Percentiles rank a stretch among this genome's conserved stretches.
phyloP scores from a whole-genome alignment of 1,140 invertebrate genomes.

The Achatina immaculata region DNA sequence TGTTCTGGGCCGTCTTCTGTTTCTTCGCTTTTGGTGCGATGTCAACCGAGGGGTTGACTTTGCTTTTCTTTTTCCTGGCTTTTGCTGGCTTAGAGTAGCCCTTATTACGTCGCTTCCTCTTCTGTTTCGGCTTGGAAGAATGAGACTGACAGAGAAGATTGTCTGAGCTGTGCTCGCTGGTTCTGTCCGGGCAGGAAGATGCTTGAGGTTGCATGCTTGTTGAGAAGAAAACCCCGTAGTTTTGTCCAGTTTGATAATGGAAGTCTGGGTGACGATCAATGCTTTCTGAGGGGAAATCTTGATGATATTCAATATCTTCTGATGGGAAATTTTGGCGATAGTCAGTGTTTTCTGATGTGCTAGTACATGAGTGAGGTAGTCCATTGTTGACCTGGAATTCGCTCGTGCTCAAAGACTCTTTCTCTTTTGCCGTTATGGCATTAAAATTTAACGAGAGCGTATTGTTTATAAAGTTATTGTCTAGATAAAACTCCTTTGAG shows the following conservation, averaged over 20 bases:
- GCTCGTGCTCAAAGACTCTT: not conserved
- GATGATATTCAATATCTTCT: not conserved
- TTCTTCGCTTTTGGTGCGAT: not conserved
- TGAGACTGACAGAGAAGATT: not conserved
- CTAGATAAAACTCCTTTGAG: not conserved
- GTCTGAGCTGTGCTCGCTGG: not conserved
- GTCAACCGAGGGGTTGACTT: not conserved
- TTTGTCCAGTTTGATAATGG: not conserved
- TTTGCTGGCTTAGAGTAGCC: slow-evolving; percentile 16
- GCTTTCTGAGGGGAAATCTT: not conserved
- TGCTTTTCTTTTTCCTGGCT: not conserved
- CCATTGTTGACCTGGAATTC: not conserved
- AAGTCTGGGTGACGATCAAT: not conserved
- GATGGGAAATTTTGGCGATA: not conserved
- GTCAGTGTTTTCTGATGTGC: not conserved
- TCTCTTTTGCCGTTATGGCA: not conserved
- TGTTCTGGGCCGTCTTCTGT: not conserved
- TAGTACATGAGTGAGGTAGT: not conserved
- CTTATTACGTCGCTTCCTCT: slow-evolving; percentile 7
- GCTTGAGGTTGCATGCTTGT: not conserved
- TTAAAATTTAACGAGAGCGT: not conserved
- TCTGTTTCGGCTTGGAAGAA: slow-evolving; percentile 7
- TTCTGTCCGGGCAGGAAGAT: not conserved
- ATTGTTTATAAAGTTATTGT: not conserved
- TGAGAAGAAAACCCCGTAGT: not conserved